Base-by-base conservation (phyloP, 1,140 invertebrate species). In the Penaeus vannamei region DNA sequence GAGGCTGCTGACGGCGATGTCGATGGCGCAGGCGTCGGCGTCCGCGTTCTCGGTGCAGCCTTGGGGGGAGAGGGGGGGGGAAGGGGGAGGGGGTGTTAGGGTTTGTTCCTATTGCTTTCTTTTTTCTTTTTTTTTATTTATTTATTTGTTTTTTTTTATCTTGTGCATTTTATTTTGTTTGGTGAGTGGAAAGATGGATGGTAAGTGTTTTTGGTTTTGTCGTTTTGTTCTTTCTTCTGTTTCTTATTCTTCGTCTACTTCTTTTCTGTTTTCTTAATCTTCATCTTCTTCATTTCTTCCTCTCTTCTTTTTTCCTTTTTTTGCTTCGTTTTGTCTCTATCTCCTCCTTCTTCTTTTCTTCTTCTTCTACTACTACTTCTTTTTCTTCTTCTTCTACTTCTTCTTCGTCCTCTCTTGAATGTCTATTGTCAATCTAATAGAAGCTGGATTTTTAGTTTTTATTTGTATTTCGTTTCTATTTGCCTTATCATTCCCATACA, bases 151-250 rank as follows among this genome's bases (percentile, higher is more conserved):
- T 42, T 4, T 42, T 42, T 42, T 7, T 2, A 22, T 26, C 2
- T 72, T 32, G 22, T 23, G 23, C 1, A 1, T 10, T 22, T 29
- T 72, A 42, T 72, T 23, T 23, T 2, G 23, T 26, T 85, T 94
- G 94, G 94, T 90, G 96, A 97, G 92, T 95, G 98, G 92, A 95
- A 95, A 96, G 92, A 94, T 99, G 90, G 97, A 98, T 64, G 97
- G 99, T 85, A 94, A 99, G 80, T 99, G 98, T 92, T 94, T 99
- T 98, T 99, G 93, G 99, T 99, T 94, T 96, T 97, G 93, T 94
- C 99, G 69, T 96, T 96, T 79, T 96, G 96, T 92, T 94, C 76
- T 7, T 32, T 72, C 36, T 2, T 79, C 76, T 36, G 8, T 19
- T 36, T 36, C 76, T 22, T n/a, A 4, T 79, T 10, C 36, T 26